Evolutionary conservation across 2,797 vertebrate genomes (phyloP).

Genomic region (Brotogeris chrysoptera): DNA sequence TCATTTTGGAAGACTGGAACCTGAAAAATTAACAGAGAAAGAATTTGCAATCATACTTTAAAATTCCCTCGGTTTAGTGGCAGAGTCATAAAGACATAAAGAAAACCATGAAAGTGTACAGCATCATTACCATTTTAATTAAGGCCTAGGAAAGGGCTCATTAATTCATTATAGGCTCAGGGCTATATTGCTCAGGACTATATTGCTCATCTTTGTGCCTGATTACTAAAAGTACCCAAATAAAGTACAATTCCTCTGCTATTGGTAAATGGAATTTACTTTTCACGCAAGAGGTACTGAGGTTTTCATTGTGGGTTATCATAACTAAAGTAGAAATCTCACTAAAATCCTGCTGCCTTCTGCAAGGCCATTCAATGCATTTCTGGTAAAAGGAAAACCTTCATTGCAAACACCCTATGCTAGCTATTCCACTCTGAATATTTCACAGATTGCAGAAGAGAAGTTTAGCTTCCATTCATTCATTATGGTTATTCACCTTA

Average conservation of each 20-base stretch:
- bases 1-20: background rate
- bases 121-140: background rate
- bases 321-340: background rate
- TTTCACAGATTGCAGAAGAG: background rate
- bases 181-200: background rate
- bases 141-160: background rate
- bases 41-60: background rate
- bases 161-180: background rate
- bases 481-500: background rate
- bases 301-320: background rate
- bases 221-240: background rate
- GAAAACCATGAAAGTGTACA: background rate
- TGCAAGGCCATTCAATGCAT: background rate
- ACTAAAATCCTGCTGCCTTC: background rate
- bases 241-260: background rate
- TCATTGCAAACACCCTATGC: background rate
- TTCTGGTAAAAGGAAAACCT: background rate
- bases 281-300: background rate
- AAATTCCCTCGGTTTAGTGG: background rate
- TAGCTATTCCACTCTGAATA: background rate
- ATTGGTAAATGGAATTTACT: background rate
- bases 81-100: background rate
- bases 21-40: background rate
- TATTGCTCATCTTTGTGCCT: background rate
- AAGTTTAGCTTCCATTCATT: background rate